A percentile compares a stretch with the other conserved stretches of the same genome.
phyloP scores from a whole-genome alignment of 2,888 invertebrate genomes.

The Tridacna gigas region DNA sequence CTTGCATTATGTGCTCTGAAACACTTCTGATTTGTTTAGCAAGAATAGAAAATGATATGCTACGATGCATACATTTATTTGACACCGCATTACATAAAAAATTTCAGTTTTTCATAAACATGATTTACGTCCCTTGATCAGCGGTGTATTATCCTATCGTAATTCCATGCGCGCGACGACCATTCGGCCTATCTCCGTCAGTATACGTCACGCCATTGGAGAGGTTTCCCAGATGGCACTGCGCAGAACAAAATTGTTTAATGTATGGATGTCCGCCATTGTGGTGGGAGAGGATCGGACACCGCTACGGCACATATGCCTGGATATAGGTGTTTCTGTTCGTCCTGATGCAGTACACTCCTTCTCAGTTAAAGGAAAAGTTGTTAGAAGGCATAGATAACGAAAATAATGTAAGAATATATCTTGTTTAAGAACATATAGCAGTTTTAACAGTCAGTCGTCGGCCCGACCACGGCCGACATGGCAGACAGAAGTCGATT shows the following conservation, averaged over 20 bases:
- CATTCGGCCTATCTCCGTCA: conserved; percentile 72
- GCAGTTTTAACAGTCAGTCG: conserved; percentile 30
- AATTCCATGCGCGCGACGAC: conserved; percentile 59
- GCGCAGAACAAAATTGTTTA: conserved; percentile 79
- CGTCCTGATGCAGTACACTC: conserved; percentile 87
- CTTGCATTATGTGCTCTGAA: no score
- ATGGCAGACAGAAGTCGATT: conserved; percentile 34
- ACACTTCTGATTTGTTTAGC: no score
- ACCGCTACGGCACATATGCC: conserved; percentile 85
- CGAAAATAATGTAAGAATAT: conserved; percentile 97
- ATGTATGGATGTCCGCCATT: conserved; percentile 86
- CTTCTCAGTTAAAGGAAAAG: conserved; percentile 94
- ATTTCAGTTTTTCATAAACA: not conserved
- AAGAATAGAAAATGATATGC: no score
- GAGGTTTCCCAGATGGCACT: conserved; percentile 83
- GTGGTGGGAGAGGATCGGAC: conserved; percentile 85
- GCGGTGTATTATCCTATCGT: conserved; percentile 30
- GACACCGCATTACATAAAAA: no score
- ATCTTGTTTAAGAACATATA: not conserved
- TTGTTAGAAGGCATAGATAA: conserved; percentile 98
- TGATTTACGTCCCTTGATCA: conserved; percentile 52
- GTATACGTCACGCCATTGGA: conserved; percentile 82
- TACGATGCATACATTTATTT: no score
- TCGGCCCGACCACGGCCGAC: conserved; percentile 59
- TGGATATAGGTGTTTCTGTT: conserved; percentile 85